These are phyloP conservation scores for Paramuricea clavata DNA, from an alignment of 92 coral and sea anemone species.

Conservation along the genomic window DNA sequence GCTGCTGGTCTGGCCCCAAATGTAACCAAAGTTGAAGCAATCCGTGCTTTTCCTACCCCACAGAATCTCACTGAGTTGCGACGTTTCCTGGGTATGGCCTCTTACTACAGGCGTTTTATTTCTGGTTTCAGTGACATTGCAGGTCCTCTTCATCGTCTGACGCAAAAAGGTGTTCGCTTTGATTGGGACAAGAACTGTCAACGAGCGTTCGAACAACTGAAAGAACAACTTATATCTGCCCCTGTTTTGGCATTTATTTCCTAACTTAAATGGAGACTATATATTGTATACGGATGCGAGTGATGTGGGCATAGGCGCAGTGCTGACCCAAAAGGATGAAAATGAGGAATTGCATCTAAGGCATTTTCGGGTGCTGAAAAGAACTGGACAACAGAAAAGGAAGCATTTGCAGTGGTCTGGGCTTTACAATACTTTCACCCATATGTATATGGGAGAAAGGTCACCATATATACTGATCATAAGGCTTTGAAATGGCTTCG, in stretches of 20 bases:
- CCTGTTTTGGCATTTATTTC: conserved; percentile 10
- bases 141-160: conserved; percentile 5
- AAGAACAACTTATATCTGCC: neutral
- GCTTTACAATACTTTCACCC: conserved; percentile 3
- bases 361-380: conserved; percentile 54
- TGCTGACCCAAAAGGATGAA: conserved; percentile 20
- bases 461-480: neutral
- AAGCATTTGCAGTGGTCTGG: conserved; percentile 4
- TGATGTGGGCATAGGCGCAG: conserved; percentile 20
- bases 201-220: neutral
- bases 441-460: neutral
- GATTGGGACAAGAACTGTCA: neutral
- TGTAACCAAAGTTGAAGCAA: no score
- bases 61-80: no score
- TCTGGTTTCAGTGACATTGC: no score
- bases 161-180: neutral
- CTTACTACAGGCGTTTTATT: no score
- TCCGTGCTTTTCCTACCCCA: no score
- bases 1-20: conserved; percentile 6
- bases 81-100: no score
- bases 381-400: conserved; percentile 36
- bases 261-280: neutral
- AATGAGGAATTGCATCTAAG: conserved; percentile 56
- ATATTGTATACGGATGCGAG: conserved; percentile 19
- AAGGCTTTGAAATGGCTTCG: conserved; percentile 45